Conservation (phyloP, 2,888 invertebrate genomes). For the Drosophila maculinotata region DNA sequence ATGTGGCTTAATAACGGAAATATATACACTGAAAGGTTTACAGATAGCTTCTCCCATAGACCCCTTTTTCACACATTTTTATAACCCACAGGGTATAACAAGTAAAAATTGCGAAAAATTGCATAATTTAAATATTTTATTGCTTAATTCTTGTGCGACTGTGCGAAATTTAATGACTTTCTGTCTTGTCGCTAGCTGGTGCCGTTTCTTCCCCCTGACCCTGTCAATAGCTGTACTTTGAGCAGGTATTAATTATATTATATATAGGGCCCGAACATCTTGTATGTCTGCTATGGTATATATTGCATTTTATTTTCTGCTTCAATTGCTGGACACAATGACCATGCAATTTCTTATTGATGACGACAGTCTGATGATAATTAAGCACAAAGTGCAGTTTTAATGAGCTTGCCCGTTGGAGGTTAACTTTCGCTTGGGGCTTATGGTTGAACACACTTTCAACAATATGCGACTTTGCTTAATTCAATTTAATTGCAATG, state of each 20-base stretch:
- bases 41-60: too few relatives aligned
- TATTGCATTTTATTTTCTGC: constrained; percentile 64
- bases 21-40: too few relatives aligned
- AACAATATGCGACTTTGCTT: constrained; percentile 14
- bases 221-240: constrained; percentile 1
- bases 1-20: too few relatives aligned
- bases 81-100: neutral
- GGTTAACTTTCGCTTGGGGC: constrained; percentile 3
- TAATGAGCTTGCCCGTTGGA: constrained; percentile 12
- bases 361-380: constrained; percentile 29
- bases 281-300: neutral
- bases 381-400: constrained; percentile 42
- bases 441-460: constrained; percentile 6
- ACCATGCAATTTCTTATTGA: constrained; percentile 29
- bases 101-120: neutral
- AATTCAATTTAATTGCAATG: constrained; percentile 14
- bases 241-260: constrained; percentile 48
- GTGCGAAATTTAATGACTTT: constrained; percentile 16
- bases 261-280: constrained; percentile 17
- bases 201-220: too few relatives aligned
- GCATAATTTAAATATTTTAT: constrained; percentile 57
- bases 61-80: too few relatives aligned
- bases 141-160: constrained; percentile 12
- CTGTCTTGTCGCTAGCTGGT: neutral
- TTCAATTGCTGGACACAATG: constrained; percentile 40